These are phyloP conservation scores for Rattus rattus DNA, from an alignment of 2,113 vertebrate genomes.

Conservation along the genomic window DNA sequence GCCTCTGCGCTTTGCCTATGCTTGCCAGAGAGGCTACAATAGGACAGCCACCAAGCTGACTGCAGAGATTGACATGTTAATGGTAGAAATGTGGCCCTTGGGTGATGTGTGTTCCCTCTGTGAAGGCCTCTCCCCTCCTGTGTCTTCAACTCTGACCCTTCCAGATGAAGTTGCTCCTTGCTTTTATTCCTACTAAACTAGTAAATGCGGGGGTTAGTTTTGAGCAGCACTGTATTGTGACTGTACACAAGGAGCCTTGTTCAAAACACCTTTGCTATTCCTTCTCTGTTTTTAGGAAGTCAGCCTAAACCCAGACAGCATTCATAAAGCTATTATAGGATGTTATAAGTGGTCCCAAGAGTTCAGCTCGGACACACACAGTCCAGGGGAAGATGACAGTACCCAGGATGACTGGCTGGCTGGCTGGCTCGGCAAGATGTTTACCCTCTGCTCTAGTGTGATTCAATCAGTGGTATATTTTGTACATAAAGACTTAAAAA, in stretches of 20 bases:
- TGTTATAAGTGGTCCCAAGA: neutral
- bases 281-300: constrained; percentile 32
- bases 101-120: neutral
- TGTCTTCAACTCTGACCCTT: neutral
- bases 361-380: neutral
- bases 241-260: neutral
- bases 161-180: neutral
- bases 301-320: neutral
- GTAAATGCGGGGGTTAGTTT: neutral
- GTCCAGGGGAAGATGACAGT: neutral
- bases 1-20: neutral
- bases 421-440: neutral
- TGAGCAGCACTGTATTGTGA: neutral
- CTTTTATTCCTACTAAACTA: neutral
- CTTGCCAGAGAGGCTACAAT: neutral
- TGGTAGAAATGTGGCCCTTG: neutral
- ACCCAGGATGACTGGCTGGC: neutral
- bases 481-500: constrained; percentile 43
- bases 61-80: neutral
- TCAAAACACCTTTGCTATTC: neutral
- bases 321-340: neutral
- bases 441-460: neutral
- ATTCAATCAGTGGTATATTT: constrained; percentile 35
- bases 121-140: neutral
- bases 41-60: neutral